Conservation (phyloP, 2,797 vertebrate species). For the Moxostoma hubbsi region DNA sequence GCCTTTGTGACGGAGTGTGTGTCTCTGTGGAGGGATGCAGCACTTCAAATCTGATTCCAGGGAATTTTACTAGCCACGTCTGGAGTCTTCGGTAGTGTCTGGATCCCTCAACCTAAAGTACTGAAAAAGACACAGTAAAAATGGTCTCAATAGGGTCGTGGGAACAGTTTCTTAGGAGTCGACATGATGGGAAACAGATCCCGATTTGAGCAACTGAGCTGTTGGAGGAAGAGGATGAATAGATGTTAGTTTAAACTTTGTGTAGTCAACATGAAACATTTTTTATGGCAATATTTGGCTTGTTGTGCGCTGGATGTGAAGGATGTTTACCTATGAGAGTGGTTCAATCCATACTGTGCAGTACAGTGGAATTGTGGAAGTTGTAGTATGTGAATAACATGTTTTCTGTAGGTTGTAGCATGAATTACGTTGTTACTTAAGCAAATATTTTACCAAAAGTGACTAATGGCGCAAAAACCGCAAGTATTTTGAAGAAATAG, state of each 20-base stretch:
- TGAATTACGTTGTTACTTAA: constrained; percentile 2
- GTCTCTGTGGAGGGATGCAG: not conserved
- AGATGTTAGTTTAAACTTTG: too few species aligned
- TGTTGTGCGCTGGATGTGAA: constrained; percentile 30
- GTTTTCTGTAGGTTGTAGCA: constrained; percentile 13
- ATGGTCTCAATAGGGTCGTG: constrained; percentile 18
- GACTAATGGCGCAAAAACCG: not conserved
- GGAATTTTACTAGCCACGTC: constrained; percentile 25
- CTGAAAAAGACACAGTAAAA: constrained; percentile 16
- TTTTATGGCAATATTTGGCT: constrained; percentile 24
- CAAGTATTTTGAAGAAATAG: not conserved
- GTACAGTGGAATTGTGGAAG: not conserved
- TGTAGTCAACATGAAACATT: too few species aligned
- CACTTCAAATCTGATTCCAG: constrained; percentile 5
- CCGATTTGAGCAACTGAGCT: not conserved
- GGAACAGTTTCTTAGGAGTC: constrained; percentile 18
- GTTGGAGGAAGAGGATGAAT: constrained; percentile 1
- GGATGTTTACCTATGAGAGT: constrained; percentile 7
- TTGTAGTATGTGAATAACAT: constrained; percentile 13
- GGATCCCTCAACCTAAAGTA: constrained; percentile 29
- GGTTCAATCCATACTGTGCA: constrained; percentile 32
- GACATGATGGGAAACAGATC: constrained; percentile 35
- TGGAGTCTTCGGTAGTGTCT: constrained; percentile 6
- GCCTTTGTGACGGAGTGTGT: not conserved
- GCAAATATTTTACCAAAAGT: not conserved